Percentiles rank a stretch among this genome's conserved stretches.
Conservation (phyloP, 2,113 vertebrate genomes). For the Gobiocypris rarus region DNA sequence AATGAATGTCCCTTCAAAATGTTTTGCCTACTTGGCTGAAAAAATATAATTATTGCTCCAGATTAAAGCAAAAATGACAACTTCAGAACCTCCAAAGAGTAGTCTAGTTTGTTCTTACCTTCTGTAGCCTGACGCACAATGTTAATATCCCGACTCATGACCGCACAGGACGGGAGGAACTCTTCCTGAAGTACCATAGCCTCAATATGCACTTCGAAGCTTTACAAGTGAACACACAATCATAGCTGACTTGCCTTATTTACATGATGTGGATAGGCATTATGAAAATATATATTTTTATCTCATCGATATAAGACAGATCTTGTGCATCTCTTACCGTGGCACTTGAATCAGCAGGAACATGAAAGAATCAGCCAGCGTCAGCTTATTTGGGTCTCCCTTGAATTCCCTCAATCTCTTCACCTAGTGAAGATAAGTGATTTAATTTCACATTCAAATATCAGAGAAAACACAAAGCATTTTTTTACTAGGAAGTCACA, state of each 20-base stretch:
- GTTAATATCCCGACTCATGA: constrained; percentile 85
- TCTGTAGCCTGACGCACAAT: constrained; percentile 85
- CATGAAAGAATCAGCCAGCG: constrained; percentile 95
- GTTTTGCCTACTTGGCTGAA: not conserved
- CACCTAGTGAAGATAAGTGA: constrained; percentile 72
- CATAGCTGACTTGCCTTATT: not conserved
- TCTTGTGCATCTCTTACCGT: constrained; percentile 79
- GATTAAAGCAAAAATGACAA: not conserved
- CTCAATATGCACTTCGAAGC: constrained; percentile 92
- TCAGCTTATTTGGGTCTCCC: constrained; percentile 90
- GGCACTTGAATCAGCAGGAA: constrained; percentile 91
- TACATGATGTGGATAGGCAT: not conserved
- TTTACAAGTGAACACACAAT: constrained; percentile 63
- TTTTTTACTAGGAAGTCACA: not conserved
- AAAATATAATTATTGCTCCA: not conserved
- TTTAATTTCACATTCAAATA: constrained; percentile 19
- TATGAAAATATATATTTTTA: not conserved
- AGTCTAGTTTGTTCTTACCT: constrained; percentile 76
- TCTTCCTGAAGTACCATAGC: constrained; percentile 93
- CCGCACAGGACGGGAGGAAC: constrained; percentile 86
- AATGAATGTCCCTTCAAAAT: not conserved
- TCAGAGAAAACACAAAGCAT: not conserved
- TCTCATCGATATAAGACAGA: not conserved
- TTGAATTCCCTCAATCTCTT: constrained; percentile 89
- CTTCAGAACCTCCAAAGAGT: not conserved